A percentile compares a stretch with the other conserved stretches of the same genome.
Conservation (phyloP, 2,888 invertebrate genomes). For the Lottia gigantea region DNA sequence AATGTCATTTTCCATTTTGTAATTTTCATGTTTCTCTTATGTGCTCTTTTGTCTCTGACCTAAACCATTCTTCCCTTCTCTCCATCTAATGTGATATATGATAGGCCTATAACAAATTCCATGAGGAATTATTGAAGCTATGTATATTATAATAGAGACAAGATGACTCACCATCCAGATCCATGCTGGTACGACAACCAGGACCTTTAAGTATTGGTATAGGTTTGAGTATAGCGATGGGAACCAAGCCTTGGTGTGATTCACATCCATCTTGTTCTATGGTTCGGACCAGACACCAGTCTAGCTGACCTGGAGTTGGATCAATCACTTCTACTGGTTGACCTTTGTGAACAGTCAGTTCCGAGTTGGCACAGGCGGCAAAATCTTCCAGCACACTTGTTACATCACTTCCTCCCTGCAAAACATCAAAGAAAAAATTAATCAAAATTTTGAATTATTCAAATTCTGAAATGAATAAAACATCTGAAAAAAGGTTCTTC, state of each 20-base stretch:
- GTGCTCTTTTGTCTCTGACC: too few relatives aligned
- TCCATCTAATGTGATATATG: too few relatives aligned
- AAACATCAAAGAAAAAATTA: conserved; percentile 25
- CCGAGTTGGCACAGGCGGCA: conserved; percentile 78
- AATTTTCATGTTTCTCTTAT: too few relatives aligned
- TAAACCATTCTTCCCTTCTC: too few relatives aligned
- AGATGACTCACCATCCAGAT: conserved; percentile 63
- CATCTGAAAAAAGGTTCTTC: too few relatives aligned
- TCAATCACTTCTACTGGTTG: conserved; percentile 95
- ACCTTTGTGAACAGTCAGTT: conserved; percentile 87
- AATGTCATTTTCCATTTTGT: too few relatives aligned
- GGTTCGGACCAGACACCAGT: conserved; percentile 67
- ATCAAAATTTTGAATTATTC: too few relatives aligned
- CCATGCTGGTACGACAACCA: conserved; percentile 61
- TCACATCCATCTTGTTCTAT: conserved; percentile 47
- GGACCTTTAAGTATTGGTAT: conserved; percentile 61
- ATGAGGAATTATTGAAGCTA: too few relatives aligned
- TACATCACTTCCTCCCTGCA: conserved; percentile 47
- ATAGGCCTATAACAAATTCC: too few relatives aligned
- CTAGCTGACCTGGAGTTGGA: conserved; percentile 69
- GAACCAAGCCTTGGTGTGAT: conserved; percentile 66
- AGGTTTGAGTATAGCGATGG: conserved; percentile 65
- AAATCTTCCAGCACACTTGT: conserved; percentile 76
- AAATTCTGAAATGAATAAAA: too few relatives aligned
- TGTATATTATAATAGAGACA: too few relatives aligned